Evolutionary conservation across 2,797 vertebrate species (phyloP), one percentile per base, ranked within the genome.

Genomic region (Cyprinodon diabolis): DNA sequence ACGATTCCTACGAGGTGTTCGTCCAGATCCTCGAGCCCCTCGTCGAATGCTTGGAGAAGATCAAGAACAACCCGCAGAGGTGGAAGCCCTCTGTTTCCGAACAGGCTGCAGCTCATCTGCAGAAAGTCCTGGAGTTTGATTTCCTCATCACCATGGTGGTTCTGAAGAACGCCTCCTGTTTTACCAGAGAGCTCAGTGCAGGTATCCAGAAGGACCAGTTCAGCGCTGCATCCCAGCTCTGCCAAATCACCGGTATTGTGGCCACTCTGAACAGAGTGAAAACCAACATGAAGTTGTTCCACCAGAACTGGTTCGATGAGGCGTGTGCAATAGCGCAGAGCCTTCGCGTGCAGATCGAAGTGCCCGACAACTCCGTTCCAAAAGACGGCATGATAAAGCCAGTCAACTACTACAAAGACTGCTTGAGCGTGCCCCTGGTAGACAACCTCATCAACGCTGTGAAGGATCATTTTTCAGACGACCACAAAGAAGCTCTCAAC

Each of bases 241-340:
- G 94, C 87, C 95, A 96, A 81, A 95, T 95, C 77, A 89, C 84
- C 45, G 95, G 95, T 14, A 95, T 96, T 17, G 91, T 95, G 78
- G 92, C 94, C 71, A 95, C 95, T 0, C 90, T 96, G 54, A 95
- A 93, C 82, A 70, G 95, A 77, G 94, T 96, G 15, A 96, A 96
- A 80, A 96, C 95, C 11, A 95, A 94, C 56, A 95, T 96, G 81
- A 96, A 96, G 75, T 92, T 96, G 60, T 96, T 96, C 68, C 95
- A 96, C 82, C 95, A 96, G 84, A 96, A 95, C 86, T 96, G 95
- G 95, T 96, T 94, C 65, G 95, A 96, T 4, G 95, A 96, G 86
- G 94, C 95, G 1, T 94, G 90, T 72, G 90, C 89, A 0, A 86
- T 95, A 1, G 95, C 95, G 17, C 95, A 95, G 75, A 93, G 79